Evolutionary conservation across 2,113 vertebrate genomes (phyloP), one percentile per base, ranked within the genome.

Genomic region (Leucopsar rothschildi): DNA sequence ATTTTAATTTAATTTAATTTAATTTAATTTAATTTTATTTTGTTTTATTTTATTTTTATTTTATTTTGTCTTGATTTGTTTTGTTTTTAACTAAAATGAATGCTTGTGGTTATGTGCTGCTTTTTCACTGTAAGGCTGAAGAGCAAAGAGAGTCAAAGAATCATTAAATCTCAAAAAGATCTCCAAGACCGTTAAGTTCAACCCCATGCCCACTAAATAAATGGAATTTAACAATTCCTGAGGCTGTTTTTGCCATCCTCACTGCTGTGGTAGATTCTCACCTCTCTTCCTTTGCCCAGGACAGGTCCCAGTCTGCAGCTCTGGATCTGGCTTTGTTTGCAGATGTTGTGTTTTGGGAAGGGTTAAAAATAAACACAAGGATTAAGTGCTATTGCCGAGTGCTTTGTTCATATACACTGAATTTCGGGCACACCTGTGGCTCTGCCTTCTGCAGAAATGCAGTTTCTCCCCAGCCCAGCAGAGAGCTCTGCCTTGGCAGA

Each of bases 361-460:
- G 72, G 17, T 27, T 82, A 65, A 63, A 72, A 73, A 9, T 0
- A 5, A 40, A 10, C 17, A 10, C 16, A 42, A 81, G 59, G 45
- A 15, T 61, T 27, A 29, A 57, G 13, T 27, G 76, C 45, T 20
- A 0, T 10, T 39, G 21, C 19, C 0, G 1, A 55, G 42, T 10
- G 40, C 24, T 76, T 14, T 77, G 79, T 24, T 42, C 8, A 37
- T 1, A 5, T 1, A 6, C 52, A 12, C 3, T 0, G 1, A 39
- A 56, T 78, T 90, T 12, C 40, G 27, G 65, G 35, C 23, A 5
- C 64, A 15, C 17, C 40, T 1, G 1, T 2, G 23, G 69, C 69
- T 68, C 65, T 77, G 72, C 49, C 44, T 52, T 50, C 17, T 23
- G 42, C 2, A 14, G 2, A 49, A 24, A 10, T 15, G 6, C 57